Base-by-base conservation (phyloP, 1,140 invertebrate species). In the Solenopsis fugax region DNA sequence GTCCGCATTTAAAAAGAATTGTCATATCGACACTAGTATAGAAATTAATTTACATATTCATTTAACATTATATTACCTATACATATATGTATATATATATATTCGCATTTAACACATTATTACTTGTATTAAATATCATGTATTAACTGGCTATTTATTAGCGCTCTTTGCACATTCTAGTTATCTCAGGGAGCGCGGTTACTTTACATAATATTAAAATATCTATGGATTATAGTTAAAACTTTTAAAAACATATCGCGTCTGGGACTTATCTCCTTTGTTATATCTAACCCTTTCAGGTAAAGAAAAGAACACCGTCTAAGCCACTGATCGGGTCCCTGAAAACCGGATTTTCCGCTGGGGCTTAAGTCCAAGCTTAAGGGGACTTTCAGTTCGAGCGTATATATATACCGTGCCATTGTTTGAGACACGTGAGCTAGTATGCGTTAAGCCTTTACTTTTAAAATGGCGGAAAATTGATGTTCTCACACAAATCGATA, bases 321-420 rank as follows among this genome's bases (percentile, higher is more conserved):
- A 75, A 84, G 69, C 69, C 54, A 73, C 54, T 60, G 80, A 84
- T 84, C 80, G 69, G 69, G 41, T 84, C 69, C 12, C 41, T 73
- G 67, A 75, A 72, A 73, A 84, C 41, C 69, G 54, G 80, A 73
- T 84, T 84, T 82, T 84, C 71, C 69, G n/a, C 4, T 18, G 24
- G 52, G 58, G 80, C 67, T 84, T 75, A 75, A 84, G 69, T 84
- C 69, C n/a, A 50, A 84, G 80, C 80, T 84, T 84, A 84, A 75
- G 34, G 29, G 54, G 69, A 62, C 56, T 84, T 84, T 21, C 69
- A 21, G 69, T 60, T 62, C n/a, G 24, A 58, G n/a, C 41, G 72
- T 84, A 41, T 50, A 84, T 60, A 54, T 84, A 60, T 73, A 84
- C 29, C 54, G 29, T 45, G 54, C 41, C 69, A 48, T 84, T 84